Evolutionary conservation across 2,888 invertebrate species (phyloP).

Genomic region (Rhamnusium bicolor): DNA sequence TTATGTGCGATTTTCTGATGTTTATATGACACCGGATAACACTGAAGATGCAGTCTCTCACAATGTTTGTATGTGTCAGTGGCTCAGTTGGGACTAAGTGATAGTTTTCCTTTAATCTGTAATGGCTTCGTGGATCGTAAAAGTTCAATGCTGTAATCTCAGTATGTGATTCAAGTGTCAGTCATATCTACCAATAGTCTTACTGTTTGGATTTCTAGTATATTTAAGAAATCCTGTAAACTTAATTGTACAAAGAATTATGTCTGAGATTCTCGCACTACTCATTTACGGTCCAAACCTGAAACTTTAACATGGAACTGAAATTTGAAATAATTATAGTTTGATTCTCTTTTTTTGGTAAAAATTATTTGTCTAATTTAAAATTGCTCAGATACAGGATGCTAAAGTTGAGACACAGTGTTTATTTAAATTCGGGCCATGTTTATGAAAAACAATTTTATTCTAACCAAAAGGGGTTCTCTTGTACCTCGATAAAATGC

Average conservation of each 20-base stretch:
- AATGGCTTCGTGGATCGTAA: conserved; percentile 15
- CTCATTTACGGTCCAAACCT: too few relatives aligned
- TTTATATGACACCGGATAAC: conserved; percentile 21
- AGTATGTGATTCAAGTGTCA: conserved; percentile 31
- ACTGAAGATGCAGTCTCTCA: conserved; percentile 13
- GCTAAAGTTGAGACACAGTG: too few relatives aligned
- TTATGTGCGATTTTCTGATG: conserved; percentile 16
- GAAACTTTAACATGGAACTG: too few relatives aligned
- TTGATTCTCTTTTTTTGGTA: too few relatives aligned
- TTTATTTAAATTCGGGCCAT: too few relatives aligned
- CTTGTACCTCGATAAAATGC: too few relatives aligned
- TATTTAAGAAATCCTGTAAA: too few relatives aligned
- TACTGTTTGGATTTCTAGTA: background rate
- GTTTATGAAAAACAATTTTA: too few relatives aligned
- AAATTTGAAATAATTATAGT: too few relatives aligned
- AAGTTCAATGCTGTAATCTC: conserved; percentile 19
- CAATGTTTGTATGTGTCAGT: conserved; percentile 13
- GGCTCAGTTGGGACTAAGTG: conserved; percentile 27
- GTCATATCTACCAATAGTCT: background rate
- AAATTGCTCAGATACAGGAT: too few relatives aligned
- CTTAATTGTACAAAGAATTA: background rate
- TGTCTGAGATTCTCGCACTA: background rate
- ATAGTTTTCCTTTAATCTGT: conserved; percentile 34
- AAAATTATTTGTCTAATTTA: too few relatives aligned
- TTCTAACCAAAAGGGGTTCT: too few relatives aligned